Conservation (phyloP, 2,113 vertebrate genomes). For the Platichthys stellatus region DNA sequence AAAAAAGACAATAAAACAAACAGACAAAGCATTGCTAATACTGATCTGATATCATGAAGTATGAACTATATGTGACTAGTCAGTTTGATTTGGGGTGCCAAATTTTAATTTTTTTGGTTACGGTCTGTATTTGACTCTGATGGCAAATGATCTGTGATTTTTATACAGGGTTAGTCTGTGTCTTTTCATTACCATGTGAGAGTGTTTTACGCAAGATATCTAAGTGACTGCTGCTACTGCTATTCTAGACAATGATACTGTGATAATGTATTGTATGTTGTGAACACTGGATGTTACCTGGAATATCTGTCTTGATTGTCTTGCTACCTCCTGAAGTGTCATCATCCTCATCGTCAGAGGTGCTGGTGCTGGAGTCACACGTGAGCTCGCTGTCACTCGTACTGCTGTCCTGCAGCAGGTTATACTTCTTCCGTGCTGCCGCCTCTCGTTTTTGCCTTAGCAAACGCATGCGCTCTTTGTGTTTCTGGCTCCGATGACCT, state of each 20-base stretch:
- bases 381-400: slow-evolving; percentile 98
- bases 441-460: slow-evolving; percentile 95
- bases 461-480: slow-evolving; percentile 95
- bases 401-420: slow-evolving; percentile 98
- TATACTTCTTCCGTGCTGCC: slow-evolving; percentile 95
- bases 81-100: slow-evolving; percentile 1
- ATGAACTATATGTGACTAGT: slow-evolving; percentile 2
- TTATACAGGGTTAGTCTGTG: neutral
- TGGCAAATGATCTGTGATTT: neutral
- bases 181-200: neutral
- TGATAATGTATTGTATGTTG: slow-evolving; percentile 15
- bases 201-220: slow-evolving; percentile 10
- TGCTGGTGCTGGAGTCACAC: slow-evolving; percentile 93
- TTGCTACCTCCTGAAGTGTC: slow-evolving; percentile 94
- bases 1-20: slow-evolving; percentile 37
- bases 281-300: slow-evolving; percentile 85
- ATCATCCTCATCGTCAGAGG: slow-evolving; percentile 90
- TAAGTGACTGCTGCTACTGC: slow-evolving; percentile 10
- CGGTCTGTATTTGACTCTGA: neutral
- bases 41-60: slow-evolving; percentile 14
- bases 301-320: slow-evolving; percentile 96
- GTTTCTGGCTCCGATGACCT: slow-evolving; percentile 94
- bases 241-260: slow-evolving; percentile 10
- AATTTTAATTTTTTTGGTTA: neutral
- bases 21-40: slow-evolving; percentile 40